These are phyloP conservation scores for Cryptotermes secundus DNA, from an alignment of 1,140 invertebrate species.

Conservation along the genomic window DNA sequence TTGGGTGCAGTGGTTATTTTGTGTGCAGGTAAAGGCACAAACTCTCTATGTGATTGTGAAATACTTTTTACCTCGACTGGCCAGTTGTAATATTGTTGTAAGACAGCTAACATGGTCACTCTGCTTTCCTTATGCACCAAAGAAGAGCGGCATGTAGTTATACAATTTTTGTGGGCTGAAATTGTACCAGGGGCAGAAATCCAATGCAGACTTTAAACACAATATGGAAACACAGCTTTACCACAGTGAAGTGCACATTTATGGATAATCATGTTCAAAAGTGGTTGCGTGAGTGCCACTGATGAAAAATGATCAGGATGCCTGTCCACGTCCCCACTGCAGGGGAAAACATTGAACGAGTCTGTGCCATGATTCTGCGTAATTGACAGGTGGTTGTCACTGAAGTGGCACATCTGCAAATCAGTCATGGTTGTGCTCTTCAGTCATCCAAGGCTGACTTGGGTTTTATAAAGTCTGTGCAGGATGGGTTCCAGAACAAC, in stretches of 20 bases:
- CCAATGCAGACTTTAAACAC: not conserved
- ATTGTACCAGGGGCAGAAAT: not conserved
- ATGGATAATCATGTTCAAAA: constrained; percentile 22
- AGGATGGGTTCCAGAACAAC: not conserved
- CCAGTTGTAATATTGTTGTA: not conserved
- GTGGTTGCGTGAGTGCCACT: not conserved
- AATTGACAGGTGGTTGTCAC: constrained; percentile 4
- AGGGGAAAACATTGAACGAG: not conserved
- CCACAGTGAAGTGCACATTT: not conserved
- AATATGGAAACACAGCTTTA: constrained; percentile 24
- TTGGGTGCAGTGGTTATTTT: too few species aligned
- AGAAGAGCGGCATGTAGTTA: not conserved
- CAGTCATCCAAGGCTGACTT: not conserved
- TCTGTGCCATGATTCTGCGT: not conserved
- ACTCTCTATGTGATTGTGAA: not conserved
- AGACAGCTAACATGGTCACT: not conserved
- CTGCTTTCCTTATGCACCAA: not conserved
- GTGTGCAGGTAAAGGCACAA: too few species aligned
- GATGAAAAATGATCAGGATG: not conserved
- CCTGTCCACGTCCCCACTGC: not conserved
- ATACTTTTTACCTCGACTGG: not conserved
- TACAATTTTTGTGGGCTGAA: not conserved
- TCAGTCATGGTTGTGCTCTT: constrained; percentile 22
- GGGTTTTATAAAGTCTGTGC: not conserved
- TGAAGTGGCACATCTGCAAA: constrained; percentile 29